Conservation (phyloP, 2,113 vertebrate species). For the Rostratula benghalensis region DNA sequence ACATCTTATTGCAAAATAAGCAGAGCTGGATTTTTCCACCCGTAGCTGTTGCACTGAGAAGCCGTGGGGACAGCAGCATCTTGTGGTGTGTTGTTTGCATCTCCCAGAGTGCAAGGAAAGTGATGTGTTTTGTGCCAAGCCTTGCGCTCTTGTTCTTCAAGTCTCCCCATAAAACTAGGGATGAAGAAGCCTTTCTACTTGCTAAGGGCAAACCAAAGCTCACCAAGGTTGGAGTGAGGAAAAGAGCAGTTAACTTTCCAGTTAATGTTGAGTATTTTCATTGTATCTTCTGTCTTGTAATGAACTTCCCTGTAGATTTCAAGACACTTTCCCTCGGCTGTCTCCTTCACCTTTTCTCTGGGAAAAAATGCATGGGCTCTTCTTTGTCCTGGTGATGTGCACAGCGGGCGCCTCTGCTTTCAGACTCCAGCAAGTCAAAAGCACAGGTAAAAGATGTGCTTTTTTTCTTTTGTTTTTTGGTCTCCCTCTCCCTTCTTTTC, state of each 20-base stretch:
- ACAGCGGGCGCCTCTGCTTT: conserved; percentile 18
- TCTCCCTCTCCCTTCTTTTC: background rate
- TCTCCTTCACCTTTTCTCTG: background rate
- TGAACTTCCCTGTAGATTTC: conserved; percentile 27
- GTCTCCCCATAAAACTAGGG: background rate
- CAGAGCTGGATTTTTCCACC: background rate
- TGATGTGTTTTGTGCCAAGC: background rate
- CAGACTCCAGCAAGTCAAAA: conserved; percentile 17
- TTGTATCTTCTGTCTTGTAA: background rate
- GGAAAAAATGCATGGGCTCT: background rate
- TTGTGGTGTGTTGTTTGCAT: background rate
- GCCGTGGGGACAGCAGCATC: conserved; percentile 24
- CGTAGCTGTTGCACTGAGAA: background rate
- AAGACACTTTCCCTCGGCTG: background rate
- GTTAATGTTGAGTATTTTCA: background rate
- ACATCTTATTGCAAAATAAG: background rate
- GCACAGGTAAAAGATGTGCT: conserved; percentile 37
- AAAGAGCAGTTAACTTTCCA: background rate
- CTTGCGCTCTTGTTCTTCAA: background rate
- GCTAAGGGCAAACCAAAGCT: background rate
- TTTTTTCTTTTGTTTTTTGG: background rate
- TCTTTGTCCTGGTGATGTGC: conserved; percentile 16
- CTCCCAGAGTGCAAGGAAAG: background rate
- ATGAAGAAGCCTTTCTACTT: background rate
- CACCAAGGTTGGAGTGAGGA: background rate